phyloP scores from a whole-genome alignment of 2,888 invertebrate genomes.

The Pogonocherus hispidulus region DNA sequence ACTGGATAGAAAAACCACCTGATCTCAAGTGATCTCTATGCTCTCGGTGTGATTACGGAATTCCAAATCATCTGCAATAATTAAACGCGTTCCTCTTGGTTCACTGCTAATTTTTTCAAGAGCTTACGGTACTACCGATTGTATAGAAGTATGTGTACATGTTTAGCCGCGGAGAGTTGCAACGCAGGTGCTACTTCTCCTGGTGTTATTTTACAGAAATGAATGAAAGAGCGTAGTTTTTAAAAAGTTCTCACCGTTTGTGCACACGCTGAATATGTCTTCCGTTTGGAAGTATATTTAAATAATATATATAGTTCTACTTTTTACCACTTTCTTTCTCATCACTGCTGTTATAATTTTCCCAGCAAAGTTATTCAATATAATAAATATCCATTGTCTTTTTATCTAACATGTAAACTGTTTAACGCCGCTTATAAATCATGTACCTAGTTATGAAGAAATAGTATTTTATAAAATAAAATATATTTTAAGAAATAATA shows the following conservation, averaged over 20 bases:
- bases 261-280: not conserved
- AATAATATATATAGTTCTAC: not conserved
- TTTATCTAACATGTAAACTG: too few relatives aligned
- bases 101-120: slow-evolving; percentile 36
- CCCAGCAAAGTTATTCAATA: slow-evolving; percentile 1
- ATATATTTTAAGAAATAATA: too few relatives aligned
- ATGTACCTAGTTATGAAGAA: too few relatives aligned
- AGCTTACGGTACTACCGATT: slow-evolving; percentile 25
- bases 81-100: slow-evolving; percentile 41
- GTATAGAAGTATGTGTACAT: slow-evolving; percentile 5
- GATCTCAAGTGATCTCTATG: slow-evolving; percentile 14
- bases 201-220: not conserved
- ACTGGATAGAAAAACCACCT: slow-evolving; percentile 1
- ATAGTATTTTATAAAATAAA: too few relatives aligned
- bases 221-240: not conserved
- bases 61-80: slow-evolving; percentile 43
- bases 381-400: not conserved
- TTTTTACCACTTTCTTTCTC: not conserved
- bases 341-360: not conserved
- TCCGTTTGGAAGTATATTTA: not conserved
- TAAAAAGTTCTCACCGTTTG: not conserved
- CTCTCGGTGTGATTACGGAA: slow-evolving; percentile 41
- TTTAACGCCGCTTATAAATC: too few relatives aligned
- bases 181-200: slow-evolving; percentile 3
- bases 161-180: not conserved